Percentiles rank a stretch among this genome's conserved stretches.
These are phyloP conservation scores for Apus apus DNA, from an alignment of 2,113 vertebrate species.

Conservation along the genomic window DNA sequence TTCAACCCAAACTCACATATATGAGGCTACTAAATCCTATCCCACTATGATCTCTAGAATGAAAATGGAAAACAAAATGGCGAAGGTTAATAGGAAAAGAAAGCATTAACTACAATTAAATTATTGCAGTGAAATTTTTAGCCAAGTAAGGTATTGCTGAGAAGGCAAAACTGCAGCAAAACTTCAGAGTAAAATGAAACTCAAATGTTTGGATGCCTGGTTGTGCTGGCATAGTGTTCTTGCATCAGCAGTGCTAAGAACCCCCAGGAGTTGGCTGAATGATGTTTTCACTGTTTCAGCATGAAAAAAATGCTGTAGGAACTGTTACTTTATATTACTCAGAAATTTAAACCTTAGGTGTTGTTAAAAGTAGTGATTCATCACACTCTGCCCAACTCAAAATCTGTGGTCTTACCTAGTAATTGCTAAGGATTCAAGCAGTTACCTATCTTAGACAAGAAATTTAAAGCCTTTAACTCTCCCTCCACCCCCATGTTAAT, in stretches of 20 bases:
- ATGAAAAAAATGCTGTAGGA: background rate
- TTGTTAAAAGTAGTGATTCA: background rate
- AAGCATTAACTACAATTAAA: background rate
- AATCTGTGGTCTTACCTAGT: background rate
- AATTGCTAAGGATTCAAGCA: background rate
- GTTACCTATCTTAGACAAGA: background rate
- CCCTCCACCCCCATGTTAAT: fast-evolving
- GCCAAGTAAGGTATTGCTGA: background rate
- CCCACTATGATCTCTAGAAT: background rate
- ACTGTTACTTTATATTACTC: background rate
- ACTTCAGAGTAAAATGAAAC: background rate
- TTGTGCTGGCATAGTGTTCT: background rate
- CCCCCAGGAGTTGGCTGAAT: background rate
- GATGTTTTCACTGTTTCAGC: background rate
- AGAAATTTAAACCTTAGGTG: background rate
- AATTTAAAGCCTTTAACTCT: background rate
- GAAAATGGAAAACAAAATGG: background rate
- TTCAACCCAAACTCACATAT: background rate
- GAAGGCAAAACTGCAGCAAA: background rate
- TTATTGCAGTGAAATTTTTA: background rate
- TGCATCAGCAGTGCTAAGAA: background rate
- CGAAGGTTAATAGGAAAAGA: background rate
- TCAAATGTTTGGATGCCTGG: background rate
- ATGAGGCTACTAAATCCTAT: background rate
- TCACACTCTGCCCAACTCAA: background rate